Evolutionary conservation across 2,888 invertebrate species (phyloP).

Genomic region (Morpho achilles): DNA sequence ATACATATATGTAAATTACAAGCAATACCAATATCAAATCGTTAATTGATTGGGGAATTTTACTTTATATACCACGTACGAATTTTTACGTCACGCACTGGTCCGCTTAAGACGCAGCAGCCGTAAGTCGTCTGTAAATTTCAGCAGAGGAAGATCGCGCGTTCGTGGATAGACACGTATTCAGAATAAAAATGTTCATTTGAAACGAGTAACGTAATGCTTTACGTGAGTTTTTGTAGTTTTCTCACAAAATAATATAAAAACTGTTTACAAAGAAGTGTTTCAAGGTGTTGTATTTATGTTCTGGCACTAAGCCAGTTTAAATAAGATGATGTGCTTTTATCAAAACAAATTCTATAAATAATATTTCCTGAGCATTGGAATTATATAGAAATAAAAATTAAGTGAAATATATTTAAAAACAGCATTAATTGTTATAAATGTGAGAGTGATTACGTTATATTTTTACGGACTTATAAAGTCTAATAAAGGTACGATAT

Average conservation of each 20-base stretch:
- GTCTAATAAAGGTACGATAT: conserved; percentile 3
- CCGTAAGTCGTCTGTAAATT: conserved; percentile 9
- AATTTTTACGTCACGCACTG: too few relatives aligned
- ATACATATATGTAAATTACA: too few relatives aligned
- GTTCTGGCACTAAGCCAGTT: conserved; percentile 65
- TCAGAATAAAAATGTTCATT: background rate
- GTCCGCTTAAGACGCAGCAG: too few relatives aligned
- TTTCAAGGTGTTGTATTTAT: conserved; percentile 53
- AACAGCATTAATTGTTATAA: too few relatives aligned
- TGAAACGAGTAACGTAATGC: conserved; percentile 1
- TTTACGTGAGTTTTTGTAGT: background rate
- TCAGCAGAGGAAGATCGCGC: conserved; percentile 19
- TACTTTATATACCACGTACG: too few relatives aligned
- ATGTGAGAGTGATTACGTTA: background rate
- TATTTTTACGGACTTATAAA: conserved; percentile 1
- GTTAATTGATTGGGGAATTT: too few relatives aligned
- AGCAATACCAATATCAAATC: too few relatives aligned
- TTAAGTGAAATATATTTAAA: too few relatives aligned
- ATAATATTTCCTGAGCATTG: background rate
- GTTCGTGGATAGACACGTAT: conserved; percentile 12
- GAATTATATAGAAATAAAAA: background rate
- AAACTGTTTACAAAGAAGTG: conserved; percentile 21
- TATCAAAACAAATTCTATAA: conserved; percentile 6
- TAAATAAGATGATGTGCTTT: conserved; percentile 32
- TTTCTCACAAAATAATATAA: conserved; percentile 4